Evolutionary conservation across 2,888 invertebrate genomes (phyloP).

Genomic region (Eucera pruinosa): DNA sequence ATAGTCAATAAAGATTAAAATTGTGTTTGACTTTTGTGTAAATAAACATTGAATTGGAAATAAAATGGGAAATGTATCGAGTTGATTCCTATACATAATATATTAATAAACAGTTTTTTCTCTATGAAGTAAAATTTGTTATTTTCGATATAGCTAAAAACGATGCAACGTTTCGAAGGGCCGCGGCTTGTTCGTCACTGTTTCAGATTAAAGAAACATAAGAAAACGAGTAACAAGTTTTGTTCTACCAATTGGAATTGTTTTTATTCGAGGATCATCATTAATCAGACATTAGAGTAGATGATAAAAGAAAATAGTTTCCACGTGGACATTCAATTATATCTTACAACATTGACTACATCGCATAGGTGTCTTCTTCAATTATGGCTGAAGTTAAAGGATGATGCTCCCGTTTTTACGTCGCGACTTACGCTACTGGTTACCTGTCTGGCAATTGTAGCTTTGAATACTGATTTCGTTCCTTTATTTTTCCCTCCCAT

Average conservation of each 20-base stretch:
- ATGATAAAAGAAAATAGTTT: background rate
- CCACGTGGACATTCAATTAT: slow-evolving; percentile 1
- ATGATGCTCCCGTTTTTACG: background rate
- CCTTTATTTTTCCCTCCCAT: slow-evolving; percentile 14
- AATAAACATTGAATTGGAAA: too few species aligned
- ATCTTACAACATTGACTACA: background rate
- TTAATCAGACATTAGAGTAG: background rate
- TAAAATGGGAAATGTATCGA: too few species aligned
- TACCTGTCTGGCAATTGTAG: background rate
- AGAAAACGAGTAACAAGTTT: too few species aligned
- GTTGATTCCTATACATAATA: too few species aligned
- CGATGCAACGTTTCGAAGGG: too few species aligned
- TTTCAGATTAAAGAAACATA: too few species aligned
- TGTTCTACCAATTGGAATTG: background rate
- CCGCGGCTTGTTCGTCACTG: too few species aligned
- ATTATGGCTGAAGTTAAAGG: background rate
- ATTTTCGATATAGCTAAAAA: too few species aligned
- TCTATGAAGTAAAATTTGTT: too few species aligned
- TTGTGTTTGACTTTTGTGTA: too few species aligned
- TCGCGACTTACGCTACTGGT: background rate
- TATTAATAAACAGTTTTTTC: too few species aligned
- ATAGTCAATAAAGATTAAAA: too few species aligned
- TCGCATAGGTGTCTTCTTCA: background rate
- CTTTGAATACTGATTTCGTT: background rate
- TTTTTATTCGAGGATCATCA: background rate